Base-by-base conservation (phyloP, 1,140 invertebrate genomes). In the Sitodiplosis mosellana region DNA sequence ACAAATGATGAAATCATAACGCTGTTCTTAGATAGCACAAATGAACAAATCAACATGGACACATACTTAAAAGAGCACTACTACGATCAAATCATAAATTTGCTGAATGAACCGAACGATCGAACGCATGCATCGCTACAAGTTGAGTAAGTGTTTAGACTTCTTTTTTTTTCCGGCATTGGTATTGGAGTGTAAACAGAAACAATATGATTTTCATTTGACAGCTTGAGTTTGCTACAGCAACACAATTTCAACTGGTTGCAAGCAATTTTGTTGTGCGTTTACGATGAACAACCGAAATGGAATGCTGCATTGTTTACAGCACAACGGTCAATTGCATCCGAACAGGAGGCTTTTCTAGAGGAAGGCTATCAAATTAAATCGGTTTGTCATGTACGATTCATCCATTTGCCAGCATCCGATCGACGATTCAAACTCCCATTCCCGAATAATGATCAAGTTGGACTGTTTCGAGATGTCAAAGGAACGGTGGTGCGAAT, bases 401-500 rank as follows among this genome's bases (percentile, higher is more conserved):
- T 74, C 60, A 65, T 63, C 64, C 70, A 70, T 36, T 61, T 80
- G 48, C 73, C 75, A 10, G 59, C 69, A 4, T 75, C 70, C 57
- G 71, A 73, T 45, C 72, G 78, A 56, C 57, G 76, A 11, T 68
- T 72, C 55, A 62, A 72, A 50, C 71, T 65, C 34, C 66, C 67
- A 36, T 73, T 84, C 56, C 80, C 80, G 1, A 69, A 71, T 47
- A 77, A 74, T 65, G 66, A 74, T 50, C 79, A 83, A 65, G 61
- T 78, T 49, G 75, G 74, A 51, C 71, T 67, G 50, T 81, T 83
- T 65, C 62, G 83, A 33, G 71, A 75, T 68, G 59, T 77, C 44
- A 67, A 67, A 56, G 75, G 74, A 72, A 86, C 83, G 48, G 76
- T 87, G 34, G 77, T 88, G 40, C 66, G 84, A 57, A 78, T 78